Percentiles rank a stretch among this genome's conserved stretches.
Evolutionary conservation across 1,140 invertebrate species (phyloP).

Genomic region (Portunus trituberculatus): DNA sequence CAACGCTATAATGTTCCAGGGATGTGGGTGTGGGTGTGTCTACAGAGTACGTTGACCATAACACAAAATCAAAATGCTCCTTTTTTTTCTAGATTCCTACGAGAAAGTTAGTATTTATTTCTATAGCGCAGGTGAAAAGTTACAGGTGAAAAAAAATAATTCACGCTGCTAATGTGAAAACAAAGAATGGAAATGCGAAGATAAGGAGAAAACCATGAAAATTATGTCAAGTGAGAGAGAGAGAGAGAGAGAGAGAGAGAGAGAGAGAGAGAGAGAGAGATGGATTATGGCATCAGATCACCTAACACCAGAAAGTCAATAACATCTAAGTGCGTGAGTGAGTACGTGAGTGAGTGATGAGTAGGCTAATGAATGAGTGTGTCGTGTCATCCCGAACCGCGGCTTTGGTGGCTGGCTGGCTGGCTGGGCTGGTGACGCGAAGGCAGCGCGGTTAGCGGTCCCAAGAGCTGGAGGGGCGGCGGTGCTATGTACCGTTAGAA

Average conservation of each 20-base stretch:
- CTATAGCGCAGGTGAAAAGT: background rate
- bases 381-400: no score
- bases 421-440: no score
- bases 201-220: background rate
- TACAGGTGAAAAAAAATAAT: background rate
- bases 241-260: conserved; percentile 27
- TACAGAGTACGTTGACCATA: background rate
- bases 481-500: no score
- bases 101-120: background rate
- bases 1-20: no score
- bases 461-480: no score
- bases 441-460: no score
- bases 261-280: conserved; percentile 21
- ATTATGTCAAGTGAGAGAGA: background rate
- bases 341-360: no score
- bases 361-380: no score
- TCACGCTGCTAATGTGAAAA: background rate
- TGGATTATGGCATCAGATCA: no score
- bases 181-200: background rate
- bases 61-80: background rate
- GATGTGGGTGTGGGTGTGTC: background rate
- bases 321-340: no score
- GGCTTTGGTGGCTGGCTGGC: no score
- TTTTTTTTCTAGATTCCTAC: background rate
- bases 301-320: no score